Conservation (phyloP, 1,140 invertebrate genomes). For the Microplitis mediator region DNA sequence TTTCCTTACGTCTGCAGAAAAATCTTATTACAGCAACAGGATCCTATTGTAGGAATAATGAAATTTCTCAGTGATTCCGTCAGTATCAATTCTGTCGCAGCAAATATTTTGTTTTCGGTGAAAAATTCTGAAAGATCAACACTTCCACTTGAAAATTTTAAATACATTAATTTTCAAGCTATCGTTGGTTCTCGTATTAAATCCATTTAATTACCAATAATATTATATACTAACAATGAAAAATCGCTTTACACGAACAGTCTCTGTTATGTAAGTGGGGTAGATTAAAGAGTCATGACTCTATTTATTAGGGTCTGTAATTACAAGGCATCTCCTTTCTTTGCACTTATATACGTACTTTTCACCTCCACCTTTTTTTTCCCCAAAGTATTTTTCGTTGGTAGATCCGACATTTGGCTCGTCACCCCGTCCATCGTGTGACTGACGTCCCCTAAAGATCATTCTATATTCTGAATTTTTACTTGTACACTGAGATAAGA, state of each 20-base stretch:
- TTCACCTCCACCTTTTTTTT: slow-evolving; percentile 15
- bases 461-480: slow-evolving; percentile 51
- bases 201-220: not conserved
- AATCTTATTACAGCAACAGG: too few species aligned
- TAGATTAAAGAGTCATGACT: slow-evolving; percentile 62
- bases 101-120: too few species aligned
- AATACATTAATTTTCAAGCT: too few species aligned
- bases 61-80: too few species aligned
- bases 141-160: too few species aligned
- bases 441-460: slow-evolving; percentile 61
- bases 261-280: slow-evolving; percentile 60
- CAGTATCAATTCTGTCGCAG: too few species aligned
- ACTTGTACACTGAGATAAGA: slow-evolving; percentile 59
- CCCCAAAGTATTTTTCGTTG: slow-evolving; percentile 14
- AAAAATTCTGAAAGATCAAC: too few species aligned
- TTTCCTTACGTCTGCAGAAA: too few species aligned
- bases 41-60: too few species aligned
- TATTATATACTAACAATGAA: slow-evolving; percentile 5
- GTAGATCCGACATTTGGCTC: slow-evolving; percentile 47
- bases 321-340: slow-evolving; percentile 56
- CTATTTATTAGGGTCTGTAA: slow-evolving; percentile 62
- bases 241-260: slow-evolving; percentile 37
- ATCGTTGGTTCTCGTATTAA: too few species aligned
- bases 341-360: slow-evolving; percentile 27
- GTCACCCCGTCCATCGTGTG: slow-evolving; percentile 45